Base-by-base conservation (phyloP, 2,113 vertebrate genomes). In the Macrotis lagotis region DNA sequence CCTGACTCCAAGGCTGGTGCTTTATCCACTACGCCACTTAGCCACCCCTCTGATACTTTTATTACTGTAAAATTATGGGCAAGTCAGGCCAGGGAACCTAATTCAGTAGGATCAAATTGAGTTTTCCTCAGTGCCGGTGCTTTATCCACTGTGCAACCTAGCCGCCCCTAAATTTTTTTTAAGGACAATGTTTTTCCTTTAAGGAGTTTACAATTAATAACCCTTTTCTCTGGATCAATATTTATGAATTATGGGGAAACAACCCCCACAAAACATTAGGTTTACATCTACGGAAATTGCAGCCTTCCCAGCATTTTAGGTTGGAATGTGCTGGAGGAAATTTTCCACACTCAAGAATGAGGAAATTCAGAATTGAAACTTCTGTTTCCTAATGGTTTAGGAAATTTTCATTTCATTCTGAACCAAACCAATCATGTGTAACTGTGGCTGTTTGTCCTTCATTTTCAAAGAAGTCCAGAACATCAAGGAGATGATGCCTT, bases 361-460 rank as follows among this genome's bases (percentile, higher is more conserved):
- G 94, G 44, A 88, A 91, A 51, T 92, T 83, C 19, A 92, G 88
- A 96, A 44, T 1, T 0, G 94, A 55, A 3, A 44, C 22, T 90
- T 49, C n/a, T 52, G 0, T 91, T 49, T 51, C 51, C 24, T 97
- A 88, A 51, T 83, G 44, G 50, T 90, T 50, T 26, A 59, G n/a
- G 88, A 31, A 37, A 88, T 52, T 9, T 74, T 16, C 59, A 66
- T 48, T 91, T 95, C 94, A 49, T 96, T 95, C 74, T 59, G 37
- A 8, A 2, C 48, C 83, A 90, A 89, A 55, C 25, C 83, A 94
- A 93, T 50, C 47, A 93, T 94, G 89, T 12, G 16, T 1, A 93
- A 92, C 16, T 59, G n/a, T n/a, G n/a, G n/a, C n/a, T n/a, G n/a
- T n/a, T n/a, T n/a, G n/a, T n/a, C n/a, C n/a, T n/a, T n/a, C n/a